Percentiles rank a stretch among this genome's conserved stretches.
Conservation (phyloP, 2,113 vertebrate species). For the Brachyhypopomus gauderio region DNA sequence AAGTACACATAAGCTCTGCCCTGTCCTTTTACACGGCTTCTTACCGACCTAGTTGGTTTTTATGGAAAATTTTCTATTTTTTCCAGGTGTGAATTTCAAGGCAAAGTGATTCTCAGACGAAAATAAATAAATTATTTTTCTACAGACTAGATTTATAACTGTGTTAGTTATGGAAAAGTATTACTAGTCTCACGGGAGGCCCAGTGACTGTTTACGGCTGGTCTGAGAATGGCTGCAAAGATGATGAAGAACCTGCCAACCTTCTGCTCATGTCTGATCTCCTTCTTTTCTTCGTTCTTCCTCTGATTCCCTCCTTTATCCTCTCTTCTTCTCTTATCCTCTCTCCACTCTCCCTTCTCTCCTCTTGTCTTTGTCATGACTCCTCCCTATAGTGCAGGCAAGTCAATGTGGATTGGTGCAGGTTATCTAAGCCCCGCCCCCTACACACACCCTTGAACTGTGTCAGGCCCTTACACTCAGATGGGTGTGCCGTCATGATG, state of each 20-base stretch:
- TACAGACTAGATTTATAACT: slow-evolving; percentile 85
- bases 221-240: slow-evolving; percentile 72
- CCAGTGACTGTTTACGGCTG: slow-evolving; percentile 77
- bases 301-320: slow-evolving; percentile 38
- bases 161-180: slow-evolving; percentile 83
- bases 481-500: neutral
- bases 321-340: slow-evolving; percentile 39
- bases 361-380: slow-evolving; percentile 51
- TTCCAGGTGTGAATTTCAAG: slow-evolving; percentile 65
- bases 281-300: slow-evolving; percentile 58
- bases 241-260: slow-evolving; percentile 78
- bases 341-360: slow-evolving; percentile 42
- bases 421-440: slow-evolving; percentile 53
- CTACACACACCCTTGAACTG: neutral
- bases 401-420: slow-evolving; percentile 59
- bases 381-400: slow-evolving; percentile 51
- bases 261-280: slow-evolving; percentile 64
- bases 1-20: slow-evolving; percentile 43
- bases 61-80: slow-evolving; percentile 63
- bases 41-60: slow-evolving; percentile 63
- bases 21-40: slow-evolving; percentile 56
- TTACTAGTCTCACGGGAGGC: slow-evolving; percentile 78
- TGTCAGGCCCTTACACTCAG: neutral
- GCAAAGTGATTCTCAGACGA: slow-evolving; percentile 65
- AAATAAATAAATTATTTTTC: slow-evolving; percentile 79